Percentiles rank a stretch among this genome's conserved stretches.
Conservation (phyloP, 2,113 vertebrate genomes). For the Polypterus bichir region DNA sequence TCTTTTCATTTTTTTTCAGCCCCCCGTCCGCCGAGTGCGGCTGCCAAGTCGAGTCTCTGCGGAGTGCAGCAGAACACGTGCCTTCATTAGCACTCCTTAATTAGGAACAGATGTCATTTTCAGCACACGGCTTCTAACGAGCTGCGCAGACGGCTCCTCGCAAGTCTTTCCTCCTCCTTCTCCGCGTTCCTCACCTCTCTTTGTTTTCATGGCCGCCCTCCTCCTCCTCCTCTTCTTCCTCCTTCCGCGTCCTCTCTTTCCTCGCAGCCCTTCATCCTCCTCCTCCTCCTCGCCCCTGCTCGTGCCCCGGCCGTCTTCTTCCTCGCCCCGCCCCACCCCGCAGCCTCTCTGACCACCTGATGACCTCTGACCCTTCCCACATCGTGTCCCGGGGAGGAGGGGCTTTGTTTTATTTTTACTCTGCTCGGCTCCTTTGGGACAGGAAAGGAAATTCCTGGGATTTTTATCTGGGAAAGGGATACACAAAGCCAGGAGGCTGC, state of each 20-base stretch:
- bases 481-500: neutral
- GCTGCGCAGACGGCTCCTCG: conserved; percentile 1
- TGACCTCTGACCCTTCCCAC: too few relatives aligned
- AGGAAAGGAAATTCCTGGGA: conserved; percentile 30
- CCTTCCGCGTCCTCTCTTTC: neutral
- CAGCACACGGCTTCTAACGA: conserved; percentile 7
- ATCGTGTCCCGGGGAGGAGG: neutral
- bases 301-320: neutral
- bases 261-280: neutral
- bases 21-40: conserved; percentile 27
- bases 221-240: conserved; percentile 4
- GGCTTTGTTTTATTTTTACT: conserved; percentile 14
- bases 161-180: conserved; percentile 14
- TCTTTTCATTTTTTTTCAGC: conserved; percentile 8
- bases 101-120: conserved; percentile 51
- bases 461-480: conserved; percentile 7
- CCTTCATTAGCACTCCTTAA: conserved; percentile 54
- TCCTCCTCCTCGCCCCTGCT: neutral
- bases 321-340: neutral
- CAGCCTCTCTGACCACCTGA: too few relatives aligned
- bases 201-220: neutral
- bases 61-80: conserved; percentile 47
- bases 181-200: too few relatives aligned
- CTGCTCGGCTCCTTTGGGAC: conserved; percentile 24
- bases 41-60: conserved; percentile 23